Conservation (phyloP, 2,888 invertebrate genomes). For the Clepsis dumicolana region DNA sequence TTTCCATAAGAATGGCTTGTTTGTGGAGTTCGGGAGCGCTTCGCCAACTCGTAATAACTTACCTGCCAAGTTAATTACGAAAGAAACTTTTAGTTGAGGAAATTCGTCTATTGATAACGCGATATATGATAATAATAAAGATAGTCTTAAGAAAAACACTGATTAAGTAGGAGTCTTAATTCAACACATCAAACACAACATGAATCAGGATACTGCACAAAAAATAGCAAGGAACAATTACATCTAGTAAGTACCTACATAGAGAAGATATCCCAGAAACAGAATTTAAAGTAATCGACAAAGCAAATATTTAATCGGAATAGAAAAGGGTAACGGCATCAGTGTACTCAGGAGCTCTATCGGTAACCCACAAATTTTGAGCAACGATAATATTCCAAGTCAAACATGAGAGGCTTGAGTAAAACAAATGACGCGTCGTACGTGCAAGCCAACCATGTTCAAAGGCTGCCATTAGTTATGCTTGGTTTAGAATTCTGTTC, state of each 20-base stretch:
- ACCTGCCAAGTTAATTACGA: constrained; percentile 64
- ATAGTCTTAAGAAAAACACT: neutral
- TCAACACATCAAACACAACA: neutral
- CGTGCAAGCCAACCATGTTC: constrained; percentile 28
- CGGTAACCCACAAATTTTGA: constrained; percentile 25
- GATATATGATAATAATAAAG: neutral
- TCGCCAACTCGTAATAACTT: constrained; percentile 59
- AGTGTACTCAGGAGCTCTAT: constrained; percentile 1
- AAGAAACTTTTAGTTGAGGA: constrained; percentile 37
- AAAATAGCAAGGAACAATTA: neutral
- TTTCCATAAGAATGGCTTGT: constrained; percentile 74
- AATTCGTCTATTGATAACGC: constrained; percentile 18
- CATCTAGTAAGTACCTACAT: neutral
- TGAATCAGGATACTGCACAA: neutral
- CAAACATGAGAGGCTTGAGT: constrained; percentile 32
- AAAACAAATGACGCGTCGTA: constrained; percentile 38
- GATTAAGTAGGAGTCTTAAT: neutral
- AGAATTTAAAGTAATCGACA: neutral
- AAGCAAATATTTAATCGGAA: constrained; percentile 1
- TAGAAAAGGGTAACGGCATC: neutral
- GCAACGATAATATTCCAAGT: constrained; percentile 37
- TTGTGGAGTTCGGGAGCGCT: constrained; percentile 55
- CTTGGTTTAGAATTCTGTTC: constrained; percentile 59
- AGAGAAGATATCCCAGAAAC: neutral
- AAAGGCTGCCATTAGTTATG: constrained; percentile 41